Base-by-base conservation (phyloP, 2,888 invertebrate genomes). In the Syritta pipiens region DNA sequence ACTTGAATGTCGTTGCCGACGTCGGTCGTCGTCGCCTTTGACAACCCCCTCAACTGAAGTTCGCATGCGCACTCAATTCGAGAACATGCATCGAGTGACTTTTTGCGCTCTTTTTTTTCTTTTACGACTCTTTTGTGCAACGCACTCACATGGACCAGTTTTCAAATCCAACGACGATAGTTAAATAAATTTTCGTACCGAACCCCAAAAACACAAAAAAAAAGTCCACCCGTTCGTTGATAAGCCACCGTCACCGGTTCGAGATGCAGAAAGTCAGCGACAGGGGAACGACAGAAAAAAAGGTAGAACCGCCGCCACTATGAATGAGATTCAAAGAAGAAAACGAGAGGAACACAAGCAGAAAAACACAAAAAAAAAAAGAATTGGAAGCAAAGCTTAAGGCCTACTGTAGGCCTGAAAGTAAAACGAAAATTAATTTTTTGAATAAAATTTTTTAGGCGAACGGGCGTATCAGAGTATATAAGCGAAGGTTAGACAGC, bases 381-480 rank as follows among this genome's bases (percentile, higher is more conserved):
- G 30, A 30, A 49, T 28, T n/a, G 22, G n/a, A 14, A 49, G 28
- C 12, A 26, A 10, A 24, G 49, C 77, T 59, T 46, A 32, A 68
- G 65, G 65, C 77, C 71, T 65, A 72, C 77, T 59, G 71, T 77
- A 79, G 79, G 79, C 79, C 79, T 74, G 79, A 79, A 79, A 79
- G 74, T 79, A 55, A 76, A 74, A 59, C 22, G 53, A 71, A 63
- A 69, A 77, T 77, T 72, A 77, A 72, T 55, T 79, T 37, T 79
- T 79, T 74, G 79, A 79, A 79, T 79, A 74, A 79, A 77, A 67
- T 51, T 74, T 74, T 17, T 69, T 35, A 60, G 72, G 53, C 72
- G 79, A 62, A 72, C 79, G 74, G 79, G 79, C 79, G 79, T 79
- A 79, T 74, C 37, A 79, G 74, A 68, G 67, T 79, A 79, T 79